A percentile compares a stretch with the other conserved stretches of the same genome.
phyloP scores from a whole-genome alignment of 2,888 invertebrate species.

The Patella depressa region DNA sequence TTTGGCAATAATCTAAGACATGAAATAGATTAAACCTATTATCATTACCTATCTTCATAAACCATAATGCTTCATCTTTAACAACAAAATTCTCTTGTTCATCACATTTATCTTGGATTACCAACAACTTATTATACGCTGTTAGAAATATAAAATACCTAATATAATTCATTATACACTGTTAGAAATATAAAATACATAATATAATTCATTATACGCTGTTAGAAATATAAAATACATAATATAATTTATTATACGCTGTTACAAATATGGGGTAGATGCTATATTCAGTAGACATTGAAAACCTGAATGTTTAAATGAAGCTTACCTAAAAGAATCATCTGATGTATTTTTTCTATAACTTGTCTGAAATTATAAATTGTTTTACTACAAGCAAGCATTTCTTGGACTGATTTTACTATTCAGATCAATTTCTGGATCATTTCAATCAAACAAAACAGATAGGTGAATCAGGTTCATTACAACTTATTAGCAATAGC shows the following conservation, averaged over 20 bases:
- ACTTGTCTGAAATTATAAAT: too few species aligned
- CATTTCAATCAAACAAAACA: too few species aligned
- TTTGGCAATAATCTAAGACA: background rate
- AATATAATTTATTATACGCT: slow-evolving; percentile 46
- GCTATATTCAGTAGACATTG: too few species aligned
- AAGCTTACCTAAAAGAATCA: too few species aligned
- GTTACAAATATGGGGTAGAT: slow-evolving; percentile 8
- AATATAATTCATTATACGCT: slow-evolving; percentile 45
- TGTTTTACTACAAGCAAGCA: too few species aligned
- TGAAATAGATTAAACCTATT: background rate
- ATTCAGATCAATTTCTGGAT: too few species aligned
- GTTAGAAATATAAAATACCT: slow-evolving; percentile 9
- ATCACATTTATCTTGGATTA: slow-evolving; percentile 37
- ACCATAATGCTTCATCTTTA: slow-evolving; percentile 63
- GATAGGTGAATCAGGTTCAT: too few species aligned
- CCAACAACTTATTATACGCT: slow-evolving; percentile 52
- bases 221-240: slow-evolving; percentile 10
- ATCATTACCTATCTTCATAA: slow-evolving; percentile 64
- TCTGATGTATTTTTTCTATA: too few species aligned
- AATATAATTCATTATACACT: slow-evolving; percentile 45
- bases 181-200: slow-evolving; percentile 12
- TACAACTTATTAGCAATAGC: too few species aligned
- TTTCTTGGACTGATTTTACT: too few species aligned
- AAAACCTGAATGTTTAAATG: too few species aligned
- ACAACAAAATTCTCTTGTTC: slow-evolving; percentile 31